Percentiles rank a stretch among this genome's conserved stretches.
Evolutionary conservation across 2,888 invertebrate species (phyloP).

Genomic region (Amphipyra tragopoginis): DNA sequence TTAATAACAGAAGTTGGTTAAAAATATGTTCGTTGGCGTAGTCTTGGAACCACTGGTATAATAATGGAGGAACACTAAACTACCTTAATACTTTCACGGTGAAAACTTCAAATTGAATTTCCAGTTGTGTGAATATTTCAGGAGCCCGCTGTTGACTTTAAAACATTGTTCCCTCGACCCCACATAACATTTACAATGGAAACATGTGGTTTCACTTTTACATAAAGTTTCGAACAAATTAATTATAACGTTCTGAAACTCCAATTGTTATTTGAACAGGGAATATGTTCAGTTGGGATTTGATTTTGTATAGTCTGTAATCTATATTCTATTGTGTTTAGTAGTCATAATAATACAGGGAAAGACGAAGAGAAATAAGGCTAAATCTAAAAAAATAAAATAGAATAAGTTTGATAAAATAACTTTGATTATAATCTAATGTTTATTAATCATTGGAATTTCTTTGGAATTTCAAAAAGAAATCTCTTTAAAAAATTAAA

Average conservation of each 20-base stretch:
- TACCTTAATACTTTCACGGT: constrained; percentile 70
- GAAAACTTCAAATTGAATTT: constrained; percentile 83
- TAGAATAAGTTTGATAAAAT: too few relatives aligned
- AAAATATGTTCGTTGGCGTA: constrained; percentile 60
- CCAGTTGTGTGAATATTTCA: constrained; percentile 80
- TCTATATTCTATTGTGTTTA: background rate
- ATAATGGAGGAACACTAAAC: constrained; percentile 64
- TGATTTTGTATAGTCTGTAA: constrained; percentile 2
- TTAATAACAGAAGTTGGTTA: constrained; percentile 65
- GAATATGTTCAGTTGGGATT: constrained; percentile 10
- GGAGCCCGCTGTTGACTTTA: constrained; percentile 74
- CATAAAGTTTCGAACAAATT: constrained; percentile 57
- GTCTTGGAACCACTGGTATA: constrained; percentile 39
- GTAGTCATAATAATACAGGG: too few relatives aligned
- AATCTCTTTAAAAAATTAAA: too few relatives aligned
- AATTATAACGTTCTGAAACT: constrained; percentile 47
- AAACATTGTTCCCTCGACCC: constrained; percentile 63
- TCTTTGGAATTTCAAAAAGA: too few relatives aligned
- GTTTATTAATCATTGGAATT: too few relatives aligned
- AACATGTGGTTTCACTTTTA: constrained; percentile 69
- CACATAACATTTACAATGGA: constrained; percentile 68
- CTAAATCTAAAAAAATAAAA: too few relatives aligned
- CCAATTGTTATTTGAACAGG: constrained; percentile 42
- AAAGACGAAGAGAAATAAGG: too few relatives aligned
- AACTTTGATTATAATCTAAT: too few relatives aligned